A percentile compares a stretch with the other conserved stretches of the same genome.
phyloP scores from a whole-genome alignment of 2,888 invertebrate genomes.

The Gortyna flavago region DNA sequence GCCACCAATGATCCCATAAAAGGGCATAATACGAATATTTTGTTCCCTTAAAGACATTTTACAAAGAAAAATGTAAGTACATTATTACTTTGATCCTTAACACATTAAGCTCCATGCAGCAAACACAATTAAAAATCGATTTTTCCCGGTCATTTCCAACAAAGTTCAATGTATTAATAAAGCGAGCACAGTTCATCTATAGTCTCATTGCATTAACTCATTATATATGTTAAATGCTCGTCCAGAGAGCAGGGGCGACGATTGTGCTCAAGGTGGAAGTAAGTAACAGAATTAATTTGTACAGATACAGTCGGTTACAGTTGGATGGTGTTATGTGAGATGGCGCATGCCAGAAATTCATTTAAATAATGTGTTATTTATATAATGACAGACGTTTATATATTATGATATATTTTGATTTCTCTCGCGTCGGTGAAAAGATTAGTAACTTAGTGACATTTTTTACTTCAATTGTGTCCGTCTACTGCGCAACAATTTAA shows the following conservation, averaged over 20 bases:
- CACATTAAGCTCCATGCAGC: neutral
- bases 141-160: neutral
- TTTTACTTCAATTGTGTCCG: neutral
- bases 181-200: conserved; percentile 40
- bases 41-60: neutral
- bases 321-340: conserved; percentile 27
- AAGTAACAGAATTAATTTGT: conserved; percentile 67
- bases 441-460: neutral
- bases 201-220: conserved; percentile 50
- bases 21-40: too few species aligned
- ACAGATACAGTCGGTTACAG: conserved; percentile 63
- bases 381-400: neutral
- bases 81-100: conserved; percentile 2
- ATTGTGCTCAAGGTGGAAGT: conserved; percentile 67
- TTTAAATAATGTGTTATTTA: neutral
- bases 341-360: neutral
- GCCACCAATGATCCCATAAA: too few species aligned
- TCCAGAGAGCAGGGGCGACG: conserved; percentile 56
- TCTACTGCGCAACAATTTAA: neutral
- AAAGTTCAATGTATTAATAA: conserved; percentile 27
- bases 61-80: neutral
- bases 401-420: neutral
- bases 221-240: conserved; percentile 61
- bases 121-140: conserved; percentile 28
- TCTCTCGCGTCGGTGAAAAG: neutral